Evolutionary conservation across 2,797 vertebrate genomes (phyloP), one percentile per base, ranked within the genome.

Genomic region (Cynopterus sphinx): DNA sequence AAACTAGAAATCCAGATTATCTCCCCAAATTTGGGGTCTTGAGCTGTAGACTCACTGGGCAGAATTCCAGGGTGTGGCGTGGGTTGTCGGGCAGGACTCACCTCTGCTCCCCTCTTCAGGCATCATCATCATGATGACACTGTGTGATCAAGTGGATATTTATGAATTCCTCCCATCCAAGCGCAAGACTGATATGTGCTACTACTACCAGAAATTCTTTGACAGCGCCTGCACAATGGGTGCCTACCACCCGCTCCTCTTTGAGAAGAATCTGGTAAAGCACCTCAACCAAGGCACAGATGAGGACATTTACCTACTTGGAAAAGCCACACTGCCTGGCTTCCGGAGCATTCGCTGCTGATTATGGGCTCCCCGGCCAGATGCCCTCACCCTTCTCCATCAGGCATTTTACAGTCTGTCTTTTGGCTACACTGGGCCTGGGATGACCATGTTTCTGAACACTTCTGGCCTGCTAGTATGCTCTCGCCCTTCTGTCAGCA

Each of bases 191-290:
- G 98, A 98, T 2, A 39, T 98, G 75, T 99, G 99, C 96, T 98
- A 99, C 94, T 99, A 99, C 36, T 98, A 98, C 94, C 98, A 99
- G 96, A 98, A 82, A 79, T 98, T 97, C 57, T 97, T 98, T 0
- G 98, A 99, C 90, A 97, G 70, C 0, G 99, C 98, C n/a, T 99
- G 99, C 90, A 99, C 99, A 0, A 91, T 98, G 98, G 99, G 99
- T 0, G 98, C 98, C 68, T 99, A 99, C 95, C 99, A 99, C 86
- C 99, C 99, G 0, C 97, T 99, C 39, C 97, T 99, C 73, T 99
- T 98, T 49, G 99, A 99, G 97, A 99, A 99, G 74, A 99, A 99
- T 82, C 39, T 99, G 96, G 98, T 99, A 88, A 99, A 98, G 90
- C 97, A 98, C n/a, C 87, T 99, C 53, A 99, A 98, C 67, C 97